Percentiles rank a stretch among this genome's conserved stretches.
phyloP scores from a whole-genome alignment of 2,888 invertebrate species.

The Diplazon laetatorius region DNA sequence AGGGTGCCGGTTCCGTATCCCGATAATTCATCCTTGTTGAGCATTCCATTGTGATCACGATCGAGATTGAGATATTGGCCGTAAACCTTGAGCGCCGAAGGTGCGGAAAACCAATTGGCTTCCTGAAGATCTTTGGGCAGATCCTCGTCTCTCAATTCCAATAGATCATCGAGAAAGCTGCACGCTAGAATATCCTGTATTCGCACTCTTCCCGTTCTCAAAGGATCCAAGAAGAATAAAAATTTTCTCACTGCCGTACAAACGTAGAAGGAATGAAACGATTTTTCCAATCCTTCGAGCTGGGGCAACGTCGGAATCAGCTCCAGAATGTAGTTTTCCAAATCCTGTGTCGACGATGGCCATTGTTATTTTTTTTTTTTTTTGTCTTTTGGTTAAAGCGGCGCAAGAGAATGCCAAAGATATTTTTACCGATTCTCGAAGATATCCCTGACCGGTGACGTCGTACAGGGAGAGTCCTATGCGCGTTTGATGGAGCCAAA shows the following conservation, averaged over 20 bases:
- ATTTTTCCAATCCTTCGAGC: constrained; percentile 94
- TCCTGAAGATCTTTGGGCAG: constrained; percentile 92
- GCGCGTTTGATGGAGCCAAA: constrained; percentile 97
- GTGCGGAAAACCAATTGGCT: constrained; percentile 95
- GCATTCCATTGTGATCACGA: constrained; percentile 97
- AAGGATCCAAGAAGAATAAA: constrained; percentile 96
- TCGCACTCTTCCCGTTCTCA: constrained; percentile 93
- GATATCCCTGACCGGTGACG: constrained; percentile 94
- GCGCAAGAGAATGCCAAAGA: too few relatives aligned
- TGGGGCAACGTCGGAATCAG: constrained; percentile 96
- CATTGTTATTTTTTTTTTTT: constrained; percentile 9
- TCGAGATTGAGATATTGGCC: constrained; percentile 97
- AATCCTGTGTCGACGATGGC: constrained; percentile 89
- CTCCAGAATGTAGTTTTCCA: constrained; percentile 97
- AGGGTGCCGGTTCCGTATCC: constrained; percentile 96
- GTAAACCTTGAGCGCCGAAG: constrained; percentile 94
- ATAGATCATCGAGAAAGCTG: constrained; percentile 94
- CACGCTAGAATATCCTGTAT: constrained; percentile 96
- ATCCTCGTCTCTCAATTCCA: constrained; percentile 93
- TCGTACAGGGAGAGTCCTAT: constrained; percentile 97
- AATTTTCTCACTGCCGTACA: constrained; percentile 98
- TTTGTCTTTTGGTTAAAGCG: too few relatives aligned
- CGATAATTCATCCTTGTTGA: constrained; percentile 94
- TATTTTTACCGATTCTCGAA: constrained; percentile 92
- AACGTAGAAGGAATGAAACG: constrained; percentile 97